Percentiles rank a stretch among this genome's conserved stretches.
Conservation (phyloP, 2,113 vertebrate genomes). For the Alethe castanea region DNA sequence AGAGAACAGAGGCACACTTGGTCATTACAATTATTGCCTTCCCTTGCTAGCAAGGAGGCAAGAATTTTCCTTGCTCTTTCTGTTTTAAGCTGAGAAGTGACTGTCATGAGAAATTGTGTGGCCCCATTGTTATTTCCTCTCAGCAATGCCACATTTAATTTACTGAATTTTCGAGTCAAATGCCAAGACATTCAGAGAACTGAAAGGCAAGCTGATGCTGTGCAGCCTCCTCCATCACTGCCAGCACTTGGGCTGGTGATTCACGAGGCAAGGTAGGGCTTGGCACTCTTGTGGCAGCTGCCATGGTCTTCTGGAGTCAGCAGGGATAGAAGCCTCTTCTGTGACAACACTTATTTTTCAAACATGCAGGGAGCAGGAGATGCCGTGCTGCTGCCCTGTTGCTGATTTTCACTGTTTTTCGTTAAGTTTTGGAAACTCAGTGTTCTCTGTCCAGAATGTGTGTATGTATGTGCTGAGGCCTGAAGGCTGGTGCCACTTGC, state of each 20-base stretch:
- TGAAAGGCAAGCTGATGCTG: background rate
- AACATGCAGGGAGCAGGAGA: background rate
- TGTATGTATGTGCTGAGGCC: background rate
- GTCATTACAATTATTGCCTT: background rate
- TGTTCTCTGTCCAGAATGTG: background rate
- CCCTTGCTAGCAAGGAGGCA: background rate
- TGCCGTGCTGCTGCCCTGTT: background rate
- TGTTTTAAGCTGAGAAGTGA: slow-evolving; percentile 13
- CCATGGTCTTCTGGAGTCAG: background rate
- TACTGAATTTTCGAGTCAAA: slow-evolving; percentile 56
- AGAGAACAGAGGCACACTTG: background rate
- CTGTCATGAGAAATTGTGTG: background rate
- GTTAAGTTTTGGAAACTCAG: background rate
- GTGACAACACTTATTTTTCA: background rate
- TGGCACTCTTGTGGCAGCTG: background rate
- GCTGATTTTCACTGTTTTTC: background rate
- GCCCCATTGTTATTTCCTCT: slow-evolving; percentile 38
- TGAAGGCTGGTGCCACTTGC: background rate
- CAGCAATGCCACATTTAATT: slow-evolving; percentile 51
- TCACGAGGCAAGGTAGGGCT: background rate
- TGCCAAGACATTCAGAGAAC: slow-evolving; percentile 22
- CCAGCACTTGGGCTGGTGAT: background rate
- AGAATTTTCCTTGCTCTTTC: background rate
- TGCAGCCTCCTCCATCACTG: slow-evolving; percentile 6
- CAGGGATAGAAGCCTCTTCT: background rate